Base-by-base conservation (phyloP, 2,797 vertebrate species). In the Platyrinchus mystaceus region DNA sequence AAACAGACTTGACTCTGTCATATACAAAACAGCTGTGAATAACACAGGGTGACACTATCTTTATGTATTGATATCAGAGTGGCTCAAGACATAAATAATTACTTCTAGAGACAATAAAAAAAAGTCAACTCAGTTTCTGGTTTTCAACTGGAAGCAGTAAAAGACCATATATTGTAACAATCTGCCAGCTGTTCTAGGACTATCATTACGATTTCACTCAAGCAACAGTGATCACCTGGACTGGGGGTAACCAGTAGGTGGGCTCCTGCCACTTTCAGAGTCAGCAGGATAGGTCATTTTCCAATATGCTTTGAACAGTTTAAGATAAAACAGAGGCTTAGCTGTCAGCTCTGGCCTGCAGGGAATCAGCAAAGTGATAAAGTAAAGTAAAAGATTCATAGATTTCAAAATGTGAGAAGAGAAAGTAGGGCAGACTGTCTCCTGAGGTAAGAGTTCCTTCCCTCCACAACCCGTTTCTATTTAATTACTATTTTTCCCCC, bases 351-450 rank as follows among this genome's bases (percentile, higher is more conserved):
- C 59, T 94, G 69, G 82, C 73, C 92, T 92, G 92, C 79, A 90
- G 92, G 91, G 92, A 91, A 86, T 75, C 67, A 64, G 39, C 41
- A 66, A 95, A 93, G 93, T 64, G 86, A 88, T 92, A 91, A 93
- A 93, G 84, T 87, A 67, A 67, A 94, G 87, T 95, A 96, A 96
- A 95, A 95, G 81, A 95, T 95, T 95, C 62, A 95, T 78, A 77
- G 82, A 88, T 92, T 91, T 91, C 73, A 85, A 87, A 95, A 92
- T 75, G 89, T 76, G 84, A 93, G 87, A 88, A 95, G 90, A 73
- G 70, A 92, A 96, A 96, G 82, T 95, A 95, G 94, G 92, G 46
- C 91, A 96, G 58, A 69, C 41, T 69, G 58, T 91, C 92, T 94
- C 96, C 94, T 56, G 92, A 78, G 92, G 58, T 81, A 92, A 79